phyloP scores from a whole-genome alignment of 2,888 invertebrate genomes.

The Macrosoma leucophasiata region DNA sequence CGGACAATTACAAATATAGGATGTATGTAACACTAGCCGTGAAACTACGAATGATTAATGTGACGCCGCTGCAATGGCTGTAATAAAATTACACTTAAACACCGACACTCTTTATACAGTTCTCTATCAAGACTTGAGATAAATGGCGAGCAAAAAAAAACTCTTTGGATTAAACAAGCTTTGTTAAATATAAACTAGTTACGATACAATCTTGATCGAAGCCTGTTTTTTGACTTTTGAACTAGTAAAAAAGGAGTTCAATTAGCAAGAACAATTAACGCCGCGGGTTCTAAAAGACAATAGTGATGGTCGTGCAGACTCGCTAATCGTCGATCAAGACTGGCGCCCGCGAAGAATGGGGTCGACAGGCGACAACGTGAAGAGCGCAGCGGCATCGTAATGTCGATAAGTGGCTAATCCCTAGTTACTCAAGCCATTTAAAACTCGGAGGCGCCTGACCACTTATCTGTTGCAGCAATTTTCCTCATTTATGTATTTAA shows the following conservation, averaged over 20 bases:
- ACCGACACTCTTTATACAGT: no score
- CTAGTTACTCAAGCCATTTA: constrained; percentile 28
- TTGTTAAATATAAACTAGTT: constrained; percentile 3
- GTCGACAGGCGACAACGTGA: constrained; percentile 46
- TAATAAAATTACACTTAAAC: no score
- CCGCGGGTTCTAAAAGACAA: constrained; percentile 40
- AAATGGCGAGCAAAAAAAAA: no score
- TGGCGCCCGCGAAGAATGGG: constrained; percentile 33
- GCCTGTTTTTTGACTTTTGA: no score
- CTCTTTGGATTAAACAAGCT: no score
- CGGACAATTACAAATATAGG: constrained; percentile 57
- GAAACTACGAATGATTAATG: constrained; percentile 57
- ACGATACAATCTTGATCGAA: no score
- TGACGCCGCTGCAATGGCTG: no score
- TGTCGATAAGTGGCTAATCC: constrained; percentile 48
- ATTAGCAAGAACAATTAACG: constrained; percentile 28
- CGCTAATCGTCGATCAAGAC: constrained; percentile 52
- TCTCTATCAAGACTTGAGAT: no score
- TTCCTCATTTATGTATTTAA: constrained; percentile 24
- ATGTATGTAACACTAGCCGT: constrained; percentile 51
- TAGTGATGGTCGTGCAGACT: constrained; percentile 55
- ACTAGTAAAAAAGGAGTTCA: constrained; percentile 23
- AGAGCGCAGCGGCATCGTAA: constrained; percentile 35
- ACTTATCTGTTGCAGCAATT: constrained; percentile 27
- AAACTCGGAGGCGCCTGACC: constrained; percentile 30